phyloP scores from a whole-genome alignment of 2,888 invertebrate species.

The Mimachlamys varia region DNA sequence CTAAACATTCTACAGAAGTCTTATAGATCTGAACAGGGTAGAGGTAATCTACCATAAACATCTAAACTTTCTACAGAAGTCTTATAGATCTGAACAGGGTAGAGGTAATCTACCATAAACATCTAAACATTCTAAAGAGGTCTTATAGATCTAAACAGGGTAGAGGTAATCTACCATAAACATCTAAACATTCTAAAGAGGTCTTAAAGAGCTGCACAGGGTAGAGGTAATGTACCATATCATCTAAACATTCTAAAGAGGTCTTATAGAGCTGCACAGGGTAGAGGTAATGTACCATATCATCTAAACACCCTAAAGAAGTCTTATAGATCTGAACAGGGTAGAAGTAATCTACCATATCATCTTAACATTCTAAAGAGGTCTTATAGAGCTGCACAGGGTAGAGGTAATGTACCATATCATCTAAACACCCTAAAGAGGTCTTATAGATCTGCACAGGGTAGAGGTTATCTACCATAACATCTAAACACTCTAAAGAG shows the following conservation, averaged over 20 bases:
- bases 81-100: no score
- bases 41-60: no score
- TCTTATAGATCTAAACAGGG: background rate
- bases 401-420: background rate
- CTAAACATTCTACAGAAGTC: no score
- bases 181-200: background rate
- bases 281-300: background rate
- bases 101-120: slow-evolving; percentile 69
- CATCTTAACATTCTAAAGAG: background rate
- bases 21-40: no score
- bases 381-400: background rate
- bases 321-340: background rate
- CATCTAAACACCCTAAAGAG: background rate
- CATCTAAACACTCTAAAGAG: no score
- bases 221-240: background rate
- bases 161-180: background rate
- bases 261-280: background rate
- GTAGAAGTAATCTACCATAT: background rate
- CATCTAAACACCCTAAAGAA: background rate
- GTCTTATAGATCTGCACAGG: background rate
- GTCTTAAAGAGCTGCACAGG: background rate
- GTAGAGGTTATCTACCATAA: background rate
- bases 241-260: background rate
- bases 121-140: background rate
- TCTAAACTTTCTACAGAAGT: no score